A percentile compares a stretch with the other conserved stretches of the same genome.
These are phyloP conservation scores for Triplophysa dalaica DNA, from an alignment of 2,113 vertebrate genomes.

Conservation along the genomic window DNA sequence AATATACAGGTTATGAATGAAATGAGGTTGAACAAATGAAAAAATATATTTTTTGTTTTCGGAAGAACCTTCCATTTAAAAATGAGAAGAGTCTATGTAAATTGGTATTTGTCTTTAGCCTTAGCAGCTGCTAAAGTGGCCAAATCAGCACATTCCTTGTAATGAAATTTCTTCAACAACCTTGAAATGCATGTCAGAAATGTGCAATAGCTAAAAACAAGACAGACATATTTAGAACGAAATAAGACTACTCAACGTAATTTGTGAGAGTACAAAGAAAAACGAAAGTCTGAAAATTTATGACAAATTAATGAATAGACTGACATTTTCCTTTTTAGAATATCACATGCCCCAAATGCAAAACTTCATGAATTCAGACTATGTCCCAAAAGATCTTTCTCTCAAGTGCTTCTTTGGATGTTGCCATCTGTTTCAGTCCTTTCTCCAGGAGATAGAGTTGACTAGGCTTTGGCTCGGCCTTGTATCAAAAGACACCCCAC, in stretches of 20 bases:
- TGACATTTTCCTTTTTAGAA: slow-evolving; percentile 6
- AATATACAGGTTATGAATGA: too few species aligned
- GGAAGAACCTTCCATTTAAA: background rate
- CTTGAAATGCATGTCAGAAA: background rate
- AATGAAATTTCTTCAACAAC: background rate
- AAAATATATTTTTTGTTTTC: too few species aligned
- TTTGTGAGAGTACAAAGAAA: background rate
- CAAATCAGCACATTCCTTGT: too few species aligned
- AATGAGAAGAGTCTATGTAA: background rate
- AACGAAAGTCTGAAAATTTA: background rate
- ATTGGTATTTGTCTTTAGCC: background rate
- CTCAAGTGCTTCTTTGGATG: slow-evolving; percentile 19
- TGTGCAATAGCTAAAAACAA: background rate
- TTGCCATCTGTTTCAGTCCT: slow-evolving; percentile 50
- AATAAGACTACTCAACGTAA: background rate
- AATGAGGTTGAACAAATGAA: too few species aligned
- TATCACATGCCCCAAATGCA: slow-evolving; percentile 40
- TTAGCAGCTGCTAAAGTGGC: background rate
- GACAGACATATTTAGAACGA: background rate
- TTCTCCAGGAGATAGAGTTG: slow-evolving; percentile 50
- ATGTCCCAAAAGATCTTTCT: slow-evolving; percentile 39
- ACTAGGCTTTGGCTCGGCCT: slow-evolving; percentile 40
- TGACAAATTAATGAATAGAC: background rate
- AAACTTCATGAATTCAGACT: slow-evolving; percentile 46
- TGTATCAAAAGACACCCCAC: slow-evolving; percentile 42